phyloP scores from a whole-genome alignment of 2,113 vertebrate species.

The Neolamprologus longior region DNA sequence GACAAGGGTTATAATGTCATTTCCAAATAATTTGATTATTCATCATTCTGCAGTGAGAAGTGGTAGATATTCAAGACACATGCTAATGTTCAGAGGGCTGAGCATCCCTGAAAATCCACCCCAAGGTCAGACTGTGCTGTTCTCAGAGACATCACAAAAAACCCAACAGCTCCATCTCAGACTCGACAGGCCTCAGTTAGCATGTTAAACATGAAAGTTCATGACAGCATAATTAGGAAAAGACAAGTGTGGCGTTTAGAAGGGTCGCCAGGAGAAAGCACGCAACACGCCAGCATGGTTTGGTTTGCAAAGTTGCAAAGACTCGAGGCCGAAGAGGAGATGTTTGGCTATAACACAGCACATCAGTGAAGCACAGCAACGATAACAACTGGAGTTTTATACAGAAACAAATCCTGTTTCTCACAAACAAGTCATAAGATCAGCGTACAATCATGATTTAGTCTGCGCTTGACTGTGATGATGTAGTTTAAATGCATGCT shows the following conservation, averaged over 20 bases:
- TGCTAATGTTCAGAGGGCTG: background rate
- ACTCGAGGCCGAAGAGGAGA: background rate
- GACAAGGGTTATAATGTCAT: background rate
- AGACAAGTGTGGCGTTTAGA: background rate
- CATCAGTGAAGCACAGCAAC: background rate
- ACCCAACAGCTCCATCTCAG: background rate
- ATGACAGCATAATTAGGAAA: background rate
- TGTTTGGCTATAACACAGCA: background rate
- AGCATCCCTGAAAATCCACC: background rate
- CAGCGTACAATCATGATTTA: background rate
- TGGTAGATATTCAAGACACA: background rate
- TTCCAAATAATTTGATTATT: background rate
- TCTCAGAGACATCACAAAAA: background rate
- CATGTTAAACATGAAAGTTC: background rate
- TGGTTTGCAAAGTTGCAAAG: background rate
- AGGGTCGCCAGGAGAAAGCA: background rate
- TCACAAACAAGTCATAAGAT: background rate
- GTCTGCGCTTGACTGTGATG: background rate
- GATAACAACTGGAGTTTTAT: background rate
- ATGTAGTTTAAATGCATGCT: background rate
- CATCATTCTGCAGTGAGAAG: background rate
- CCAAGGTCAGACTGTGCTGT: background rate
- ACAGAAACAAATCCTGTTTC: background rate
- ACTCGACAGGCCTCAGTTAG: background rate
- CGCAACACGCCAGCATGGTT: rapidly evolving